Percentiles rank a stretch among this genome's conserved stretches.
These are phyloP conservation scores for Hippocampus barbouri DNA, from an alignment of 2,113 vertebrate genomes.

Conservation along the genomic window DNA sequence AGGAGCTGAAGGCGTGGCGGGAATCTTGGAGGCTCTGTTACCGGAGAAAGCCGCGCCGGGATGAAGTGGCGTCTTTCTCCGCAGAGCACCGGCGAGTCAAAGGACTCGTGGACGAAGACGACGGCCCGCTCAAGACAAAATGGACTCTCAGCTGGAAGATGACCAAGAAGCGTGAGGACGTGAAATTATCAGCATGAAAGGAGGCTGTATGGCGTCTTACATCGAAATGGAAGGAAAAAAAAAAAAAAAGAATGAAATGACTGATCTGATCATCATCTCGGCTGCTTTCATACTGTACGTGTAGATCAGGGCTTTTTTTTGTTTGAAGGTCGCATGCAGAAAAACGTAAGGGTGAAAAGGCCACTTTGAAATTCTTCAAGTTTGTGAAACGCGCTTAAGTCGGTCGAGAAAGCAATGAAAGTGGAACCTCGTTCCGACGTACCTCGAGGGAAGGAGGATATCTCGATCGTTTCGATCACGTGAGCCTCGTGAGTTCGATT, in stretches of 20 bases:
- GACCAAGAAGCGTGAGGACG: background rate
- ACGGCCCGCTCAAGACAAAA: background rate
- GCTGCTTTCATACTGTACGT: background rate
- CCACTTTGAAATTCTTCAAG: too few relatives aligned
- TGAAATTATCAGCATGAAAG: background rate
- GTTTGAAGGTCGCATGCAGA: too few relatives aligned
- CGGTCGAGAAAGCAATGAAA: too few relatives aligned
- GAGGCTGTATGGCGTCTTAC: background rate
- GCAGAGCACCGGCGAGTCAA: slow-evolving; percentile 23
- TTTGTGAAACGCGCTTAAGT: too few relatives aligned
- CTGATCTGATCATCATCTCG: background rate
- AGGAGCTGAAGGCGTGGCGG: slow-evolving; percentile 41
- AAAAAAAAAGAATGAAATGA: background rate
- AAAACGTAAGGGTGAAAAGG: too few relatives aligned
- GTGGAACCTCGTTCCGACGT: too few relatives aligned
- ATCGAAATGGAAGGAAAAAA: background rate
- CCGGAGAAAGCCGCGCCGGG: slow-evolving; percentile 12
- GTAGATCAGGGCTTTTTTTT: too few relatives aligned
- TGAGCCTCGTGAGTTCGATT: too few relatives aligned
- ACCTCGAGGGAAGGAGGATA: too few relatives aligned
- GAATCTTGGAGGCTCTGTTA: slow-evolving; percentile 59
- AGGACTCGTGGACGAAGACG: background rate
- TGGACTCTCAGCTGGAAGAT: slow-evolving; percentile 57
- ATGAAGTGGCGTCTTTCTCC: slow-evolving; percentile 47
- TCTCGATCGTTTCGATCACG: too few relatives aligned